Conservation (phyloP, 1,140 invertebrate genomes). For the Zaprionus capensis region DNA sequence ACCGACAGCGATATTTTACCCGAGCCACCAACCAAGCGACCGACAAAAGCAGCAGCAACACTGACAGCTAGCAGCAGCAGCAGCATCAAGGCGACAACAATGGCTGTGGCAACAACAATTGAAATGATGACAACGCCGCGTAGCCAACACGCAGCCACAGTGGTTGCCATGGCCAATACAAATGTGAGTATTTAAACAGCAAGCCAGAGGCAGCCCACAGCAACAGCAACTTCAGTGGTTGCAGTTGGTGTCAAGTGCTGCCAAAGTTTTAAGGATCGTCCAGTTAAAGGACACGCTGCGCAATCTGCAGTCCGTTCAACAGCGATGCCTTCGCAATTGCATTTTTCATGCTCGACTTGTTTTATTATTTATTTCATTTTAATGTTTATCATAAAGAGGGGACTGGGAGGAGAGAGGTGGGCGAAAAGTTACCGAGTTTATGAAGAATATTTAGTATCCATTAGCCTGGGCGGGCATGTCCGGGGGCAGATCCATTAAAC, state of each 20-base stretch:
- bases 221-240: constrained; percentile 21
- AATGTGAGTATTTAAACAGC: constrained; percentile 53
- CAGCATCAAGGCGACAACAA: constrained; percentile 20
- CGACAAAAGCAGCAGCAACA: constrained; percentile 50
- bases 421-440: constrained; percentile 5
- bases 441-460: constrained; percentile 38
- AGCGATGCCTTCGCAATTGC: constrained; percentile 50
- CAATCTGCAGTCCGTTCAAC: constrained; percentile 46
- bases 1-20: constrained; percentile 83
- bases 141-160: constrained; percentile 48
- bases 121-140: constrained; percentile 58
- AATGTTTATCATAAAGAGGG: constrained; percentile 21
- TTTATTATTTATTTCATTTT: constrained; percentile 66
- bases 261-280: constrained; percentile 26
- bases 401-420: neutral
- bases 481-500: constrained; percentile 13
- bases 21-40: constrained; percentile 80
- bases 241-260: constrained; percentile 25
- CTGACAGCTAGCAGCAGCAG: constrained; percentile 30
- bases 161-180: constrained; percentile 44
- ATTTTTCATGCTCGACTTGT: constrained; percentile 63
- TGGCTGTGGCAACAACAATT: constrained; percentile 41
- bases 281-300: constrained; percentile 14
- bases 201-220: neutral
- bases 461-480: constrained; percentile 12